Evolutionary conservation across 30 jellyfish, hydroid and myxozoan species (phyloP), one percentile per base, ranked within the genome.

Genomic region (Calvadosia cruxmelitensis): DNA sequence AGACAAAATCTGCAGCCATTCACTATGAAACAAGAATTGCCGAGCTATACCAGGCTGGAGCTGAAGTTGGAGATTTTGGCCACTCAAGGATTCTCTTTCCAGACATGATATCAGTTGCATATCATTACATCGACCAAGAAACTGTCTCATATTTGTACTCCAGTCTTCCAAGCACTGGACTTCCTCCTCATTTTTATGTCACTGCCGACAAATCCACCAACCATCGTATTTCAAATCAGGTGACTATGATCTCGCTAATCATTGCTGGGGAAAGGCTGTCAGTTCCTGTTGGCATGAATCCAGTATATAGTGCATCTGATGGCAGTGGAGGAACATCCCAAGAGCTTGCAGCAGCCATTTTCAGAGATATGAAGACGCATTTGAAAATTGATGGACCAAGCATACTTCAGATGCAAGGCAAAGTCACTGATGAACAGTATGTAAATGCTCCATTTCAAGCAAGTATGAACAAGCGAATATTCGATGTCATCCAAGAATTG

Each of bases 21-120:
- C 80, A 70, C 1, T 70, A 70, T 33, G 72, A 70, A 26, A 52
- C 73, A 50, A 3, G 80, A 13, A 49, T 70, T 50, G 80, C 80
- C 13, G 80, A 49, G 20, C 57, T 42, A 5, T 42, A 42, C 20
- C 57, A 42, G 20, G 57, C 57, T 5, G 57, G 57, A 5, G 57
- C 57, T 42, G 57, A 42, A 26, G 73, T 64, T 10, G 73, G 73
- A 2, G 73, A 64, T 53, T 64, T 20, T 64, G 73, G 73, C n/a
- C 73, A 64, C 32, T 64, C 73, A 29, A 64, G 73, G 30, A 64
- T 20, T 52, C 73, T 64, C 30, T 64, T 64, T 29, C 28, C 28
- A 3, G 73, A 64, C 73, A 64, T 64, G 73, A 28, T 28, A 27
- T 24, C 27, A 24, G 73, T 64, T 27, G 73, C 73, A 10, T 64